Percentiles rank a stretch among this genome's conserved stretches.
Conservation (phyloP, 2,797 vertebrate species). For the Poeciliopsis infans region DNA sequence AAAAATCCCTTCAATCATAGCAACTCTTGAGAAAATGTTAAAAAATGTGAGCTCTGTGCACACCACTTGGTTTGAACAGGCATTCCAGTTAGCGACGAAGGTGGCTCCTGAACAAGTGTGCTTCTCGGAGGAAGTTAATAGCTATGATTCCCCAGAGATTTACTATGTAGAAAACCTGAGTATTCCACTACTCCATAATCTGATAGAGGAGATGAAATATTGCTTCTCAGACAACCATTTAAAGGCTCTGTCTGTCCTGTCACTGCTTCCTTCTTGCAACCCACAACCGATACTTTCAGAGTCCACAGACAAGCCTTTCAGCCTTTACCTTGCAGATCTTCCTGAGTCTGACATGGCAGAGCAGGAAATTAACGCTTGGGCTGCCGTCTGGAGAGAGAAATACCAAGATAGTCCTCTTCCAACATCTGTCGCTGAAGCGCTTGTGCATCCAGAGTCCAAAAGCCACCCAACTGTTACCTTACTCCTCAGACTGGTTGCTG, state of each 20-base stretch:
- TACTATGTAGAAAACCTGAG: slow-evolving; percentile 91
- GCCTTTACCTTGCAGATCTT: slow-evolving; percentile 88
- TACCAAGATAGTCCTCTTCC: slow-evolving; percentile 91
- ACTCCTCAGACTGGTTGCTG: slow-evolving; percentile 89
- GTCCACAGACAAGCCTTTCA: slow-evolving; percentile 86
- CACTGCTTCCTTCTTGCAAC: slow-evolving; percentile 89
- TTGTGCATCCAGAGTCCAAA: slow-evolving; percentile 90
- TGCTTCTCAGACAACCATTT: slow-evolving; percentile 92
- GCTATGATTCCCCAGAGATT: slow-evolving; percentile 86
- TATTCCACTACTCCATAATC: slow-evolving; percentile 86
- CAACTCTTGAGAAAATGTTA: slow-evolving; percentile 90
- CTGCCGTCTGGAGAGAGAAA: slow-evolving; percentile 91
- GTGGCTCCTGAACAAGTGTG: slow-evolving; percentile 82
- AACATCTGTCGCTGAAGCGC: slow-evolving; percentile 91
- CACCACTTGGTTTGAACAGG: slow-evolving; percentile 93
- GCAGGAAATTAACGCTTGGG: slow-evolving; percentile 92
- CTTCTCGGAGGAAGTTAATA: slow-evolving; percentile 85
- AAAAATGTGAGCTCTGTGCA: slow-evolving; percentile 90
- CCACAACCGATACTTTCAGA: slow-evolving; percentile 86
- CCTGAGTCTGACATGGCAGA: slow-evolving; percentile 89
- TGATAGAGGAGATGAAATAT: slow-evolving; percentile 92
- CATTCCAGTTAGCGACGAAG: slow-evolving; percentile 87
- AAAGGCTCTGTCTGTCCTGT: slow-evolving; percentile 90
- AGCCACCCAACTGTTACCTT: slow-evolving; percentile 89
- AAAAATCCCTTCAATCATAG: slow-evolving; percentile 89